Evolutionary conservation across 2,797 vertebrate species (phyloP).

Genomic region (Sphaeramia orbicularis): DNA sequence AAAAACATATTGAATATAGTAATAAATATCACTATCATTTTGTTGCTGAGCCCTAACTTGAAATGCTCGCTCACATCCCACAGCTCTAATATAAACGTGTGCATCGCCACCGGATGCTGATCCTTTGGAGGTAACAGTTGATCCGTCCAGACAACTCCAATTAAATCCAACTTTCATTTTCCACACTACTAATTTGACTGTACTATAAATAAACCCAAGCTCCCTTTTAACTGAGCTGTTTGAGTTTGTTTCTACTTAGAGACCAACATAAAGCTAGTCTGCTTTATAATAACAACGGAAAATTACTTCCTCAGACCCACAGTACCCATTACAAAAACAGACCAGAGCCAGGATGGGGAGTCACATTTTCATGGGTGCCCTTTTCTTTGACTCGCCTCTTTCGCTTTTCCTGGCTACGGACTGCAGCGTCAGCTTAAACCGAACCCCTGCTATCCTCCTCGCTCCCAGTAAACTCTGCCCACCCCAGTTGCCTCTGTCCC

Average conservation of each 20-base stretch:
- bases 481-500: conserved; percentile 62
- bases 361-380: conserved; percentile 61
- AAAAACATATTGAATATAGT: too few relatives aligned
- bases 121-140: conserved; percentile 21
- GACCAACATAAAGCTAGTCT: conserved; percentile 40
- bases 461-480: conserved; percentile 63
- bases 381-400: conserved; percentile 55
- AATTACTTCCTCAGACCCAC: conserved; percentile 61
- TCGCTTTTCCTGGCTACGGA: conserved; percentile 60
- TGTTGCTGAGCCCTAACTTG: too few relatives aligned
- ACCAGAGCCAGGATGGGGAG: conserved; percentile 40
- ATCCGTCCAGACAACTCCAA: conserved; percentile 21
- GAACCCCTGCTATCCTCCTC: conserved; percentile 41
- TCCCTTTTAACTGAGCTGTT: conserved; percentile 30
- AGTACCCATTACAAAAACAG: conserved; percentile 57
- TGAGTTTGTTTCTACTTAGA: conserved; percentile 27
- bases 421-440: conserved; percentile 69
- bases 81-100: too few relatives aligned
- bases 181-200: conserved; percentile 40
- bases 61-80: too few relatives aligned
- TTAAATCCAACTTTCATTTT: conserved; percentile 35
- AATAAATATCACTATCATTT: too few relatives aligned
- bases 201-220: conserved; percentile 35
- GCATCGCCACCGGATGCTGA: conserved; percentile 2
- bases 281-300: conserved; percentile 58